Evolutionary conservation across 92 coral and sea anemone species (phyloP).

Genomic region (Zoanthus solanderi): DNA sequence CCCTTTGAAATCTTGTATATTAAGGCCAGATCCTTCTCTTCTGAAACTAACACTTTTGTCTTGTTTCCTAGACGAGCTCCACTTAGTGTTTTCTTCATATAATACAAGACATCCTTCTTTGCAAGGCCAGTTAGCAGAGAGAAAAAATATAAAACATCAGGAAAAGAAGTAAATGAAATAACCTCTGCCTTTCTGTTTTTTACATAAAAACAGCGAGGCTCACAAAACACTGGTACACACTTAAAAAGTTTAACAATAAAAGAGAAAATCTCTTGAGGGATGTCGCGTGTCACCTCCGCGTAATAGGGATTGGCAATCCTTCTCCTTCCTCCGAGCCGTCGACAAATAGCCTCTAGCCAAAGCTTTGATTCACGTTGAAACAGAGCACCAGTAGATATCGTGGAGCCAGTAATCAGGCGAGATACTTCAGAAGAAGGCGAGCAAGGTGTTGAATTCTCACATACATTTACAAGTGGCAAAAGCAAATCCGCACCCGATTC

Average conservation of each 20-base stretch:
- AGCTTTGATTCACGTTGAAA: conserved; percentile 45
- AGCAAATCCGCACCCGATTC: conserved; percentile 3
- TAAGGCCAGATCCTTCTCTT: conserved; percentile 73
- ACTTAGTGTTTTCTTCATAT: conserved; percentile 54
- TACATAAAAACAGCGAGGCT: conserved; percentile 65
- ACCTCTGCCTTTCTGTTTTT: conserved; percentile 75
- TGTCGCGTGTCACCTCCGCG: conserved; percentile 58
- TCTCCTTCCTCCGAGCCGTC: conserved; percentile 61
- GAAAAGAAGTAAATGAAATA: conserved; percentile 65
- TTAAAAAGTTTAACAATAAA: conserved; percentile 54
- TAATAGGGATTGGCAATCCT: conserved; percentile 59
- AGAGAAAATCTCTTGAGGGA: conserved; percentile 60
- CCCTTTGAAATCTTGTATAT: conserved; percentile 66
- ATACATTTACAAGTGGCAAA: neutral
- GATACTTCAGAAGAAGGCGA: neutral
- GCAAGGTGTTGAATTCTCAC: neutral
- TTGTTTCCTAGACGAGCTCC: conserved; percentile 31
- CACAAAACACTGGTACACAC: conserved; percentile 53
- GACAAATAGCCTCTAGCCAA: conserved; percentile 55
- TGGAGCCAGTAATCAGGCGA: conserved; percentile 1
- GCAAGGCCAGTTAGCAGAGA: conserved; percentile 54
- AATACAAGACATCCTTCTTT: conserved; percentile 52
- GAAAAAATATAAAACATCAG: conserved; percentile 64
- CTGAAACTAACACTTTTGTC: conserved; percentile 46
- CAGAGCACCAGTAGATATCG: conserved; percentile 24